Evolutionary conservation across 2,888 invertebrate species (phyloP), one percentile per base, ranked within the genome.

Genomic region (Norana najaformis): DNA sequence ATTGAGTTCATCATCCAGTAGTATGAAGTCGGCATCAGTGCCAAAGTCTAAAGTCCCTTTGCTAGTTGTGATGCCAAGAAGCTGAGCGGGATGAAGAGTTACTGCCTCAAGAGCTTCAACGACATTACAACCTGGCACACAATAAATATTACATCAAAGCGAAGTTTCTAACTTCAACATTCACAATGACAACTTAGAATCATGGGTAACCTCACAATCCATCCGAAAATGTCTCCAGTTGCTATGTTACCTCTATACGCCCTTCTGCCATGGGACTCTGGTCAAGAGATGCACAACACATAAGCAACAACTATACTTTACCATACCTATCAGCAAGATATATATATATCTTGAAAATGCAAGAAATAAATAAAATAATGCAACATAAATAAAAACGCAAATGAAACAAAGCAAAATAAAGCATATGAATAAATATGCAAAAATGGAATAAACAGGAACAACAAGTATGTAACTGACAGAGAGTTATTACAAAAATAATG

Each of bases 21-120:
- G 95, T 23, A 99, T 96, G 93, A 99, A 98, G 95, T 99, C 99
- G 0, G 99, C 99, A 95, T 99, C 98, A n/a, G 97, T 96, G 14
- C 96, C 97, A 94, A 96, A 98, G 93, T 97, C 96, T 37, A 99
- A 95, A 3, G 97, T 97, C 6, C 99, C 99, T 95, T 99, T 99
- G 11, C 94, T 94, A 83, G 96, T 94, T 34, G 97, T 96, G 36
- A 99, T 97, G 20, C 96, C 96, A 47, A 99, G 95, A 85, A 97
- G 97, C 94, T 96, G 95, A 0, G 99, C 99, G 30, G 99, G 99
- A 95, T 98, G 98, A 41, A 98, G 95, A 16, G 98, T 97, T 0
- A 98, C 98, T 23, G 97, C 96, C 95, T 98, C 97, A 90, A 99
- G 95, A 0, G 99, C 99, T 94, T 97, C 97, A 90, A 97, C 98